Percentiles rank a stretch among this genome's conserved stretches.
phyloP scores from a whole-genome alignment of 2,113 vertebrate species.

The Otolemur garnettii region DNA sequence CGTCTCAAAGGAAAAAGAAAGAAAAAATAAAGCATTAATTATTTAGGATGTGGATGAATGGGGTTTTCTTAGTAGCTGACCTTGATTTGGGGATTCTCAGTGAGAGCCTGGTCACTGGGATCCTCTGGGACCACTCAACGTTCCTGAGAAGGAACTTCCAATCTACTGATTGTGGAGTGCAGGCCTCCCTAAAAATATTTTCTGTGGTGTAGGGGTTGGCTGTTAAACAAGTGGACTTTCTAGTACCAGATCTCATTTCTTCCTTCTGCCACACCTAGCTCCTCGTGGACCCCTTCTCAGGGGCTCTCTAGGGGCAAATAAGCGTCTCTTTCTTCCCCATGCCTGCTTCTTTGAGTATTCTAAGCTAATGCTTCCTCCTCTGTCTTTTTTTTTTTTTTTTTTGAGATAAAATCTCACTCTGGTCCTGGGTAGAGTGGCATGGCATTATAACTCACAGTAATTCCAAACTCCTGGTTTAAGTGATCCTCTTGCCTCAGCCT shows the following conservation, averaged over 20 bases:
- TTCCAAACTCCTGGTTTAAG: too few relatives aligned
- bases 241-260: neutral
- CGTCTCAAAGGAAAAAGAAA: too few relatives aligned
- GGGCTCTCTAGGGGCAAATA: neutral
- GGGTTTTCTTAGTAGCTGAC: neutral
- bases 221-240: neutral
- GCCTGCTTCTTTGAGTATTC: neutral
- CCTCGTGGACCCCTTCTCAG: neutral
- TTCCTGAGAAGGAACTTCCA: neutral
- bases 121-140: neutral
- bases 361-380: neutral
- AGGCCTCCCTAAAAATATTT: neutral
- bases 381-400: too few relatives aligned
- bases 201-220: neutral
- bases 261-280: neutral
- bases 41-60: neutral
- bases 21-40: slow-evolving; percentile 13
- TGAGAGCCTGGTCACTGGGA: neutral
- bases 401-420: too few relatives aligned
- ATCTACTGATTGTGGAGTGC: fast-evolving
- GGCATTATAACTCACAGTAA: too few relatives aligned
- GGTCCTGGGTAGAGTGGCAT: too few relatives aligned
- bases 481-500: too few relatives aligned
- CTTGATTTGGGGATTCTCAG: neutral
- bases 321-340: neutral